Percentiles rank a stretch among this genome's conserved stretches.
Evolutionary conservation across 64 coral and sea anemone species (phyloP).

Genomic region (Cladopsammia gracilis): DNA sequence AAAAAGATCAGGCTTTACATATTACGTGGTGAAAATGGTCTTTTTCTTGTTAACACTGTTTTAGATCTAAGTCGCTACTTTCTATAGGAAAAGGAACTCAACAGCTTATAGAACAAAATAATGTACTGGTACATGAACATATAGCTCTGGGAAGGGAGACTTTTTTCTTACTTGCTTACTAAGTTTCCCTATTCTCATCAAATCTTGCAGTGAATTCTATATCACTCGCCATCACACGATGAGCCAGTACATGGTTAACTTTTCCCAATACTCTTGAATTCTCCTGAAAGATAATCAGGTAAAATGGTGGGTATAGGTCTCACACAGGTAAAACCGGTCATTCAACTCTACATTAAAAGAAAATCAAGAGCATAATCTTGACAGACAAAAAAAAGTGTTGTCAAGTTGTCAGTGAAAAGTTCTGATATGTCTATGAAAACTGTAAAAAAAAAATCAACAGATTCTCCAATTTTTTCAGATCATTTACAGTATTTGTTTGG

Average conservation of each 20-base stretch:
- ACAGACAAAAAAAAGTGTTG: neutral
- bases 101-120: neutral
- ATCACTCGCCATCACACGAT: slow-evolving; percentile 52
- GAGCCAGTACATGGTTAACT: slow-evolving; percentile 57
- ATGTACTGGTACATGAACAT: neutral
- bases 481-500: no score
- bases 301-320: slow-evolving; percentile 87
- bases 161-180: slow-evolving; percentile 31
- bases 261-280: slow-evolving; percentile 58
- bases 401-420: no score
- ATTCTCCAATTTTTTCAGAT: no score
- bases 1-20: no score
- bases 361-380: neutral
- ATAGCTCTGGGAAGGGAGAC: neutral
- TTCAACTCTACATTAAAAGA: neutral
- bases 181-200: slow-evolving; percentile 62
- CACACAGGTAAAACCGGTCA: slow-evolving; percentile 21
- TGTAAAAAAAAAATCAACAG: no score
- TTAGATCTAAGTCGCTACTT: no score
- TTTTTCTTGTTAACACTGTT: no score
- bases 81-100: neutral
- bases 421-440: no score
- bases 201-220: slow-evolving; percentile 80
- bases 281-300: slow-evolving; percentile 50
- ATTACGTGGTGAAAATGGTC: neutral